A percentile compares a stretch with the other conserved stretches of the same genome.
Conservation (phyloP, 2,797 vertebrate genomes). For the Acestrorhynchus altus region DNA sequence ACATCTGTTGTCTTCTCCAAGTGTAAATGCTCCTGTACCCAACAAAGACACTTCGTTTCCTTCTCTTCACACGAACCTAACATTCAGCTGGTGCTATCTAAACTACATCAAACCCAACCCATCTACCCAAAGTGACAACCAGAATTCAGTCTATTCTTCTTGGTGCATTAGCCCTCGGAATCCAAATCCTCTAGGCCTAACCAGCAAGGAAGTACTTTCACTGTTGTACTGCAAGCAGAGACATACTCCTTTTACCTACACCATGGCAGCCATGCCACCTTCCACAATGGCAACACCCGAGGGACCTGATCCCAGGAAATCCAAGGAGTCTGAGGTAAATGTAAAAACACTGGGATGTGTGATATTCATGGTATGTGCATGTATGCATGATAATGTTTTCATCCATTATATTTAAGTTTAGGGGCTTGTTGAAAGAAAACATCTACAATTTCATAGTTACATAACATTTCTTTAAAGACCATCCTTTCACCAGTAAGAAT, state of each 20-base stretch:
- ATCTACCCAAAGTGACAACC: conserved; percentile 82
- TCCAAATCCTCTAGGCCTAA: conserved; percentile 92
- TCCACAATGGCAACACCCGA: conserved; percentile 80
- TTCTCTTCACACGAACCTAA: conserved; percentile 92
- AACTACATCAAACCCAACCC: conserved; percentile 96
- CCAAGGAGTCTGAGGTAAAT: conserved; percentile 89
- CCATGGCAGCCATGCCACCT: conserved; percentile 84
- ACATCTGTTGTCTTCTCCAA: conserved; percentile 50
- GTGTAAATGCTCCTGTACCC: conserved; percentile 62
- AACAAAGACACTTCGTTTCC: conserved; percentile 83
- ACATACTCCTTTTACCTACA: conserved; percentile 90
- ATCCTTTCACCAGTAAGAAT: neutral
- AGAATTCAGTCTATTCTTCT: conserved; percentile 91
- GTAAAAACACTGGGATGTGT: conserved; percentile 13
- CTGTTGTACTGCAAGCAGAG: conserved; percentile 95
- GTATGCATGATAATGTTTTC: neutral
- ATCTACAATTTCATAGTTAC: neutral
- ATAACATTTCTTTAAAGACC: neutral
- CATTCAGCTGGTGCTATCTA: conserved; percentile 98
- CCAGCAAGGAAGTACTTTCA: conserved; percentile 91
- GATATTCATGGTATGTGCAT: conserved; percentile 5
- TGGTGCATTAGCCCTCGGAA: conserved; percentile 92
- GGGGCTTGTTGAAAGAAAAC: conserved; percentile 24
- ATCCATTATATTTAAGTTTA: neutral
- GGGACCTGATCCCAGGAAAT: conserved; percentile 80